Base-by-base conservation (phyloP, 2,113 vertebrate genomes). In the Nematolebias whitei region DNA sequence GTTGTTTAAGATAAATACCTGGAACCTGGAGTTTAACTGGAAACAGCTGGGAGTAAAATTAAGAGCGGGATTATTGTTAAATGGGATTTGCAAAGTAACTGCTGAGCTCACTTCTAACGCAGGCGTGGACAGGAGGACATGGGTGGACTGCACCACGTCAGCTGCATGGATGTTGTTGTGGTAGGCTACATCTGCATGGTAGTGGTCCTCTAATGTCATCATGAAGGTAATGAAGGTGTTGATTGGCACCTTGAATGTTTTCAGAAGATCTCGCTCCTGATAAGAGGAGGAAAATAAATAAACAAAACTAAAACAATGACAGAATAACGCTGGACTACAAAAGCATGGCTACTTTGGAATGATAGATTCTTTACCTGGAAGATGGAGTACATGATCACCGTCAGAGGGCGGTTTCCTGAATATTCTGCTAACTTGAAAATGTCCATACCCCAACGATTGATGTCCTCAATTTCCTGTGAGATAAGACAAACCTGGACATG, bases 111-210 rank as follows among this genome's bases (percentile, higher is more conserved):
- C 96, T 94, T 97, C 95, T 11, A 97, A 88, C 0, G 96, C 96
- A 0, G 96, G 96, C 0, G 95, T 95, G 80, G 95, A 95, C 32
- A 98, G 93, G 6, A 98, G 92, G 20, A 97, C 94, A 0, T 97
- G 96, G 0, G 95, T 96, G 76, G 96, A 98, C 89, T 98, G 96
- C 0, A 94, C 93, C 76, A 98, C 96, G 0, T 98, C 96, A 0
- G 96, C 96, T 0, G 96, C 96, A 0, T 98, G 97, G 51, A 96
- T 92, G 88, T 84, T 96, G 91, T 98, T 98, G 91, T 99, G 96
- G 63, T 98, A 98, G 19, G 95, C 93, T 50, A 97, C 93, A 0
- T 98, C 95, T 0, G 88, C 45, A 0, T 88, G 97, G 89, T 98
- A 99, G 86, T 98, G 96, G 9, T 95, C 94, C 86, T 98, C 97